Evolutionary conservation across 2,113 vertebrate genomes (phyloP), one percentile per base, ranked within the genome.

Genomic region (Paraplagusia blochii): DNA sequence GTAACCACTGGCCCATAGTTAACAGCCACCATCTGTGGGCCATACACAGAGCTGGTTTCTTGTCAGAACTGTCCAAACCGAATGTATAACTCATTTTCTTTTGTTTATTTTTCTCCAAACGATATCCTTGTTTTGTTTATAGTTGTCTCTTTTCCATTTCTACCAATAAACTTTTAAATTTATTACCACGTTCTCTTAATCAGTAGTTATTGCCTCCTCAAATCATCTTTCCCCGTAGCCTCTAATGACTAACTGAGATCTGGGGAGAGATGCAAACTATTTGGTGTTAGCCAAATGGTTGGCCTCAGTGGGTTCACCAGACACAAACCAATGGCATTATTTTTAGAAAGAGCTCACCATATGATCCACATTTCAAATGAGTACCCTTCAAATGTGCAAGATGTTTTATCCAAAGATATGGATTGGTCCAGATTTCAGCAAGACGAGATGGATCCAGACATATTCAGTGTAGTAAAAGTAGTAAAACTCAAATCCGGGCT

Each of bases 21-120:
- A 87, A 80, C 63, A 53, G 66, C 57, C 14, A 65, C 78, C 87
- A 88, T 85, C 80, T 88, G 87, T 71, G 74, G 69, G 44, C 72
- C 66, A 63, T 78, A 58, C 63, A 57, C 52, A 42, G 45, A 71
- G 70, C 44, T 69, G 66, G 62, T 62, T 74, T 50, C 16, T 77
- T 50, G 44, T 62, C 34, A 66, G 38, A 43, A 76, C 46, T 50
- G 46, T 36, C n/a, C 13, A 33, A 13, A 36, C 50, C 52, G 58
- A 49, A 66, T 76, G 19, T 44, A 58, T 52, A 0, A 35, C 47
- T 43, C 49, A 66, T 46, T 35, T 50, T 65, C 53, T 17, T 2
- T 17, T 12, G 17, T 10, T 22, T 53, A 44, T 49, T 53, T 44
- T 52, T 14, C 18, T 46, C 11, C 22, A 7, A 14, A 39, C 19